These are phyloP conservation scores for Plectrocnemia conspersa DNA, from an alignment of 1,140 invertebrate genomes.

Conservation along the genomic window DNA sequence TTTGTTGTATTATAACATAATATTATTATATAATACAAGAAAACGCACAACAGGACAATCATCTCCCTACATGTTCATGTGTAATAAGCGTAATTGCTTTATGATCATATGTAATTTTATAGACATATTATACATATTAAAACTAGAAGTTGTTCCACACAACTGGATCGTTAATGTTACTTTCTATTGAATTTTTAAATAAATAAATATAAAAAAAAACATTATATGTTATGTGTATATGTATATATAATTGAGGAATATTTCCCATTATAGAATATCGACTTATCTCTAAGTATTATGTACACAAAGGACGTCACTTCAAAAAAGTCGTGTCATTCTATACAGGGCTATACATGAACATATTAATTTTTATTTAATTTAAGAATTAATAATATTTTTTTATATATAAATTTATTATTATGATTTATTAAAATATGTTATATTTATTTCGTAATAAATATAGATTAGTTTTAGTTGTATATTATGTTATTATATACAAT, in stretches of 20 bases:
- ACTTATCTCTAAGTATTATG: conserved; percentile 7
- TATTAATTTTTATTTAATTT: background rate
- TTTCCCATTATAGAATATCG: too few relatives aligned
- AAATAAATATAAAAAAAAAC: too few relatives aligned
- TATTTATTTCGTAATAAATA: too few relatives aligned
- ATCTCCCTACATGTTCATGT: background rate
- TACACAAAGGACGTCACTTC: background rate
- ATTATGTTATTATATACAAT: too few relatives aligned
- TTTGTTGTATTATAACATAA: too few relatives aligned
- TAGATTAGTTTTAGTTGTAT: too few relatives aligned
- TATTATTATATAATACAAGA: too few relatives aligned
- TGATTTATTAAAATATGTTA: too few relatives aligned
- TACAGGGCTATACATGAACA: conserved; percentile 2
- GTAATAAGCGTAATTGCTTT: conserved; percentile 4
- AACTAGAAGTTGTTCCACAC: conserved; percentile 3
- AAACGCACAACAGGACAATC: too few relatives aligned
- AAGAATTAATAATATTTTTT: background rate
- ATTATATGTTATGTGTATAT: background rate
- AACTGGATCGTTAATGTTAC: conserved; percentile 3
- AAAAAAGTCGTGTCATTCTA: conserved; percentile 5
- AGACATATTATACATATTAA: background rate
- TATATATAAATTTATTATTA: too few relatives aligned
- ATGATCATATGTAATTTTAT: conserved; percentile 22
- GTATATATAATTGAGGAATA: conserved; percentile 7
- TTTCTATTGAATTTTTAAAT: conserved; percentile 9